Evolutionary conservation across 2,888 invertebrate genomes (phyloP).

Genomic region (Himalopsyche tibetana): DNA sequence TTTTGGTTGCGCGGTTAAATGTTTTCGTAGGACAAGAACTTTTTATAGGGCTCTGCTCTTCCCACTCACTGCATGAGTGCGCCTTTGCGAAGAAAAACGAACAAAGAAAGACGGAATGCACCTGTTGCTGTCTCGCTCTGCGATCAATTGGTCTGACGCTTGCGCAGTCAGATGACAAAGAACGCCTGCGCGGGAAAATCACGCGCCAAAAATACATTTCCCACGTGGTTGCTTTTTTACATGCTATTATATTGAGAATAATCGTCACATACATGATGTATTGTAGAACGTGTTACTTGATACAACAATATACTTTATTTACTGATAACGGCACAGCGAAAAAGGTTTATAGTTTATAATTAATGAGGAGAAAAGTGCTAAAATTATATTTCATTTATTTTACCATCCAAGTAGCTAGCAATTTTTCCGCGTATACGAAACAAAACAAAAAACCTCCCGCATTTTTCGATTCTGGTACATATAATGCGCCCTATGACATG

Average conservation of each 20-base stretch:
- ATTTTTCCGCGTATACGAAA: too few species aligned
- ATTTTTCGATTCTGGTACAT: too few species aligned
- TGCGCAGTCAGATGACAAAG: conserved; percentile 45
- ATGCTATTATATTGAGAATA: not conserved
- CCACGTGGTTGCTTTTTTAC: conserved; percentile 49
- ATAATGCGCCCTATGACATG: too few species aligned
- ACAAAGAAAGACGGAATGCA: conserved; percentile 48
- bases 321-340: too few species aligned
- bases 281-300: too few species aligned
- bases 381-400: too few species aligned
- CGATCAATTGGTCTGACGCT: conserved; percentile 55
- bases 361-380: too few species aligned
- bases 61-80: conserved; percentile 48
- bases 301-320: too few species aligned
- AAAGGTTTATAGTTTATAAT: too few species aligned
- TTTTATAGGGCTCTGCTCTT: conserved; percentile 57
- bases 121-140: conserved; percentile 53
- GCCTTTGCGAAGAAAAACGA: conserved; percentile 51
- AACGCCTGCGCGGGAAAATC: conserved; percentile 50
- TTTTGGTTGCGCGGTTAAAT: conserved; percentile 2
- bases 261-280: too few species aligned
- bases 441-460: too few species aligned
- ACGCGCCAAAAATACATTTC: conserved; percentile 55
- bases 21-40: conserved; percentile 51
- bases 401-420: too few species aligned